phyloP scores from a whole-genome alignment of 1,140 invertebrate species.

The Drosophila busckii region DNA sequence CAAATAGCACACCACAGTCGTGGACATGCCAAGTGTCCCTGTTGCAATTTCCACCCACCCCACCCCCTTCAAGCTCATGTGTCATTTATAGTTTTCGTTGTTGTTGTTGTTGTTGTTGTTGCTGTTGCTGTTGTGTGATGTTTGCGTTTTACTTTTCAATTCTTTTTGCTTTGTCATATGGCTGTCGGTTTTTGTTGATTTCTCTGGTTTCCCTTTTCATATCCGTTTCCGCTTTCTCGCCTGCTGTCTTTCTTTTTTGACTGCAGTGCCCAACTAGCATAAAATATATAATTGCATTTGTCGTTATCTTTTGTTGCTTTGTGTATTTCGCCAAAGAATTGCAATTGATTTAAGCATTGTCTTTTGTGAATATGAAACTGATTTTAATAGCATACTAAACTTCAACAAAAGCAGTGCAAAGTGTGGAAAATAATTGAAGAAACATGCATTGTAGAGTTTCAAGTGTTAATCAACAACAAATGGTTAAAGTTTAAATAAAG shows the following conservation, averaged over 20 bases:
- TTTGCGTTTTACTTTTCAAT: conserved; percentile 36
- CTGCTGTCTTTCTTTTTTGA: background rate
- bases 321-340: background rate
- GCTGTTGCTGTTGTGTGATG: conserved; percentile 6
- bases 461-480: no score
- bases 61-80: background rate
- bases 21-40: conserved; percentile 26
- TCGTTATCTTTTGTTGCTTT: background rate
- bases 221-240: conserved; percentile 2
- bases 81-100: background rate
- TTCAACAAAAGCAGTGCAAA: background rate
- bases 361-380: no score
- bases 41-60: background rate
- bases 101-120: background rate
- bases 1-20: conserved; percentile 13
- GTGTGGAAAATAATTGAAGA: background rate
- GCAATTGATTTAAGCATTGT: background rate
- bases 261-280: background rate
- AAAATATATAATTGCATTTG: conserved; percentile 13
- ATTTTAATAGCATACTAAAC: background rate
- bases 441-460: conserved; percentile 5
- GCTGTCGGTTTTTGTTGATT: conserved; percentile 8
- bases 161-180: conserved; percentile 41
- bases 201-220: conserved; percentile 1
- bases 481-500: conserved; percentile 25